These are phyloP conservation scores for Lepeophtheirus salmonis DNA, from an alignment of 1,140 invertebrate species.

Conservation along the genomic window DNA sequence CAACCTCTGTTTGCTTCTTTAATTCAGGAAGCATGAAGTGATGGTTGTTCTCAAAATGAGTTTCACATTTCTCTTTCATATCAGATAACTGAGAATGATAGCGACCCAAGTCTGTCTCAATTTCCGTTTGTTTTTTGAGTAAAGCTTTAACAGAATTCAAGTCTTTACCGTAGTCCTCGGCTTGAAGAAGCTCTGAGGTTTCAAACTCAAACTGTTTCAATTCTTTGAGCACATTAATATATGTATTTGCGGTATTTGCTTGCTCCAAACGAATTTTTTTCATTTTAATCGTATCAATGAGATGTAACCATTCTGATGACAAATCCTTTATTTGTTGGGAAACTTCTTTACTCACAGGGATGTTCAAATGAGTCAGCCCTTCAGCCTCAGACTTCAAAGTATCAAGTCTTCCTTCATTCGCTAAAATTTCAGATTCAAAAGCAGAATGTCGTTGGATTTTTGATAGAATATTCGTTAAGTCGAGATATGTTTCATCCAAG, in stretches of 20 bases:
- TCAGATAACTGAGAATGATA: neutral
- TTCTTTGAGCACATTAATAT: constrained; percentile 18
- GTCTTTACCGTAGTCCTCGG: constrained; percentile 60
- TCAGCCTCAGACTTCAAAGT: constrained; percentile 51
- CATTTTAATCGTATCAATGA: constrained; percentile 50
- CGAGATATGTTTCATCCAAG: constrained; percentile 72
- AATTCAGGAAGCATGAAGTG: constrained; percentile 8
- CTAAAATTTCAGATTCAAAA: constrained; percentile 82
- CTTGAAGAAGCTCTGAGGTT: constrained; percentile 54
- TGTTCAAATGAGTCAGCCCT: neutral
- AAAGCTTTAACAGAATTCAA: constrained; percentile 58
- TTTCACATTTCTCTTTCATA: neutral
- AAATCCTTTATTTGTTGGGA: constrained; percentile 57
- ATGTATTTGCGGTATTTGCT: constrained; percentile 44
- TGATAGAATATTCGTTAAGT: constrained; percentile 76
- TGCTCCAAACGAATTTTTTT: constrained; percentile 77
- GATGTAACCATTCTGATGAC: constrained; percentile 58
- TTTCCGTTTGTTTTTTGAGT: constrained; percentile 37
- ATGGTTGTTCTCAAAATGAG: constrained; percentile 7
- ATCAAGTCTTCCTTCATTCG: constrained; percentile 65
- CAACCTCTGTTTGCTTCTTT: neutral
- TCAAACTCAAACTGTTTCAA: constrained; percentile 56
- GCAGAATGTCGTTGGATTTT: constrained; percentile 93
- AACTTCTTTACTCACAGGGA: constrained; percentile 59
- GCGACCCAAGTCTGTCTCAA: constrained; percentile 2